Evolutionary conservation across 2,797 vertebrate species (phyloP).

Genomic region (Muscicapa striata): DNA sequence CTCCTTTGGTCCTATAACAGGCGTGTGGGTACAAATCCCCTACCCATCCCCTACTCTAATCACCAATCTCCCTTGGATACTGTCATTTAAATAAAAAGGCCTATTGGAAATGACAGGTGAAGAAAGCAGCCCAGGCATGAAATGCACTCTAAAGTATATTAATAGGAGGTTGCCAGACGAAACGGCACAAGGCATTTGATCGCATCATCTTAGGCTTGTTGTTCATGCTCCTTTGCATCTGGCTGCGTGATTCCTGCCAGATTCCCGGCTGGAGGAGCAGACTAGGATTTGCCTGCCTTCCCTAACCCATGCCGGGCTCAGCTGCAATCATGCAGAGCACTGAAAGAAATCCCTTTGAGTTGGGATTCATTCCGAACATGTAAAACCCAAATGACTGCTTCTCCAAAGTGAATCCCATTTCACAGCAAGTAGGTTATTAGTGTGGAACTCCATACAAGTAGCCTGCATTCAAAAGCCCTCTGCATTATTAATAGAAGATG

Average conservation of each 20-base stretch:
- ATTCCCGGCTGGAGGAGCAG: conserved; percentile 50
- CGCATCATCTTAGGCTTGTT: conserved; percentile 35
- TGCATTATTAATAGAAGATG: conserved; percentile 77
- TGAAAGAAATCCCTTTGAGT: conserved; percentile 75
- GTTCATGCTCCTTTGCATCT: conserved; percentile 66
- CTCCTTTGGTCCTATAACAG: not conserved
- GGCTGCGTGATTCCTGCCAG: conserved; percentile 60
- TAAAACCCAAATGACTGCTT: conserved; percentile 75
- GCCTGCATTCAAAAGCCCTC: conserved; percentile 72
- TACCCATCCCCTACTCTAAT: not conserved
- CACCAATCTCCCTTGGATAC: conserved; percentile 33
- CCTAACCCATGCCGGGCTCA: conserved; percentile 58
- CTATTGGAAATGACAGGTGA: conserved; percentile 64
- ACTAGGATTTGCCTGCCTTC: conserved; percentile 50
- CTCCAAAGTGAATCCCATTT: conserved; percentile 76
- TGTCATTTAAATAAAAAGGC: conserved; percentile 53
- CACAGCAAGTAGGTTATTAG: conserved; percentile 75
- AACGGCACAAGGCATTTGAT: conserved; percentile 58
- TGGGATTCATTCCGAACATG: conserved; percentile 63
- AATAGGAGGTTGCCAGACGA: conserved; percentile 60
- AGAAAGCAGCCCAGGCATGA: conserved; percentile 58
- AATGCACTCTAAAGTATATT: conserved; percentile 55
- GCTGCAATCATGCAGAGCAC: conserved; percentile 55
- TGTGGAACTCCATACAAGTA: conserved; percentile 70
- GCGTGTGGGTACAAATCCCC: not conserved